These are phyloP conservation scores for Heliothis virescens DNA, from an alignment of 1,140 invertebrate species.

Conservation along the genomic window DNA sequence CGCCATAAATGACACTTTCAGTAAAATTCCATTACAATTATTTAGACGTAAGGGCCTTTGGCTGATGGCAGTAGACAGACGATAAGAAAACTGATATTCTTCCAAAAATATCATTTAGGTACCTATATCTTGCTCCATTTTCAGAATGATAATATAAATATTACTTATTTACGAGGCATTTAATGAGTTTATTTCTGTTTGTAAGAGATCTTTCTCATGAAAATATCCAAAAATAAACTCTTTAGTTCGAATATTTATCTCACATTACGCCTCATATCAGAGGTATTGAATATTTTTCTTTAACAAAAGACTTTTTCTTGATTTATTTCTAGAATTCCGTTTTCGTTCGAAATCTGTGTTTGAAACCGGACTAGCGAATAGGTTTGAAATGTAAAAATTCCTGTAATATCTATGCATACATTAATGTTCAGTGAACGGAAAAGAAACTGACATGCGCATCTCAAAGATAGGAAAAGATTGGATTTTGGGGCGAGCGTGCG, in stretches of 20 bases:
- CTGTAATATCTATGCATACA: not conserved
- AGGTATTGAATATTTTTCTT: not conserved
- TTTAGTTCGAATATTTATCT: not conserved
- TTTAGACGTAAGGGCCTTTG: no score
- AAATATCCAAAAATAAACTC: not conserved
- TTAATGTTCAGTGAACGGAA: slow-evolving; percentile 8
- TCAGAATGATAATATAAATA: not conserved
- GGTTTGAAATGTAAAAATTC: not conserved
- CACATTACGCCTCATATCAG: not conserved
- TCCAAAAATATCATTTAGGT: no score
- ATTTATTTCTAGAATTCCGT: no score
- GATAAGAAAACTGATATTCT: no score
- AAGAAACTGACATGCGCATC: not conserved
- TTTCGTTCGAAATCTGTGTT: no score
- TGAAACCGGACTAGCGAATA: no score
- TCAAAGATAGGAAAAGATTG: slow-evolving; percentile 21
- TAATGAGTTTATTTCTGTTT: not conserved
- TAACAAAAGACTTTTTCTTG: no score
- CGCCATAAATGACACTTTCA: no score
- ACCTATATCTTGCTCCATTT: no score
- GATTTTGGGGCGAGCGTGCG: slow-evolving; percentile 18
- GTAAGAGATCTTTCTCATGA: not conserved
- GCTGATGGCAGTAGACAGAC: no score
- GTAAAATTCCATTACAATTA: no score
- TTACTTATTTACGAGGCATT: not conserved